Base-by-base conservation (phyloP, 1,140 invertebrate genomes). In the Drosophila murphyi region DNA sequence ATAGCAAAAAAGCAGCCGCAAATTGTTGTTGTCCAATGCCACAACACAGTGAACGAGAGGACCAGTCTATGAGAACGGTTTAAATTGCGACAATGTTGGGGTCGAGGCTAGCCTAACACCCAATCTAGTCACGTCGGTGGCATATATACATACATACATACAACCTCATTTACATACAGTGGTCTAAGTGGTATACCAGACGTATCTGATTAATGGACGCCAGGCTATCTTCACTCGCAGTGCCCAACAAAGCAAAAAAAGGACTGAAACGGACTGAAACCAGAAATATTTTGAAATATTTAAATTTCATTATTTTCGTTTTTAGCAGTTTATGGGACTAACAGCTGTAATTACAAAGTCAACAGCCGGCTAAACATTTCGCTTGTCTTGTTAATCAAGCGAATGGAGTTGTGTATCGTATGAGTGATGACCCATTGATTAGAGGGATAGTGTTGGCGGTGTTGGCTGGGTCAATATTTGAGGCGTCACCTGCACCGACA, bases 61-160 rank as follows among this genome's bases (percentile, higher is more conserved):
- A 45, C 48, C 32, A 55, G 60, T 20, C 70, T 5, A 20, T 31
- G 43, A 60, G 52, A 47, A 47, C 41, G 63, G 12, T 31, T 20
- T 37, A 67, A 79, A 64, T 71, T 67, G 56, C 51, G 65, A 77
- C 79, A 88, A 77, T 73, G 72, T 80, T 82, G 79, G 45, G 82
- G 76, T 35, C 57, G 29, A 64, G 76, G 79, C 76, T 79, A 87
- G 78, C 65, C 57, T 52, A 82, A 86, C 76, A 67, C 47, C 59
- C 51, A 45, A 72, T 6, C 41, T 39, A 51, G 10, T 28, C 54
- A 54, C 20, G 31, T 32, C 10, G 60, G 32, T 47, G 56, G 69
- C 56, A 41, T 34, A 34, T 34, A 34, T 34, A 20, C 20, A 5
- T 34, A 34, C 20, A 5, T 34, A 34, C 34, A 34, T 34, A n/a